Evolutionary conservation across 2,797 vertebrate species (phyloP).

Genomic region (Leucoraja ocellata): DNA sequence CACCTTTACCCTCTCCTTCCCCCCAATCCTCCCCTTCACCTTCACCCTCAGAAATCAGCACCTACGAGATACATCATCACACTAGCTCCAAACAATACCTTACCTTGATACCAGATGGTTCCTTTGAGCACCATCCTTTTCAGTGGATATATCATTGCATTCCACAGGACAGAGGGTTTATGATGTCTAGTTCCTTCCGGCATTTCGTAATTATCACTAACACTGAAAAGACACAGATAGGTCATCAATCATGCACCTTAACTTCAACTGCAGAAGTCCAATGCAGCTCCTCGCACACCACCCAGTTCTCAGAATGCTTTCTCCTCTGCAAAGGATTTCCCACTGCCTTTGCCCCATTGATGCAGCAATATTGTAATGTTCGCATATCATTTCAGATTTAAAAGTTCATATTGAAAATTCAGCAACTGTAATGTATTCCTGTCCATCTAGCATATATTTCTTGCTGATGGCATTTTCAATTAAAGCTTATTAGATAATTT

Average conservation of each 20-base stretch:
- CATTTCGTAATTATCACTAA: neutral
- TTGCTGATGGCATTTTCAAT: neutral
- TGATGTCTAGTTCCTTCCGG: conserved; percentile 35
- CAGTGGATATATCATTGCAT: conserved; percentile 84
- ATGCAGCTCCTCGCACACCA: no score
- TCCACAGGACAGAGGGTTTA: conserved; percentile 71
- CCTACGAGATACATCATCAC: neutral
- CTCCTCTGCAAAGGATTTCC: no score
- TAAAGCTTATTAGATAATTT: neutral
- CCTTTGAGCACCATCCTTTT: conserved; percentile 79
- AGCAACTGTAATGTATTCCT: neutral
- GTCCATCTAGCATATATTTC: neutral
- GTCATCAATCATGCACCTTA: neutral
- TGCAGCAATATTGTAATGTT: no score
- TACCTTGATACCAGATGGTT: conserved; percentile 89
- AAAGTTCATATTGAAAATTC: neutral
- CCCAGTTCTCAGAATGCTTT: no score
- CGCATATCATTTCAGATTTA: no score
- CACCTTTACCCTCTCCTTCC: no score
- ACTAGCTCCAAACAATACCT: neutral
- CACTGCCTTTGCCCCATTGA: no score
- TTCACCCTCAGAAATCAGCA: neutral
- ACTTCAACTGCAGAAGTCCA: no score
- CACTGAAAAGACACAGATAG: neutral
- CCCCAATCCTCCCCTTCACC: no score